Evolutionary conservation across 2,113 vertebrate species (phyloP).

Genomic region (Psilopsiagon aurifrons): DNA sequence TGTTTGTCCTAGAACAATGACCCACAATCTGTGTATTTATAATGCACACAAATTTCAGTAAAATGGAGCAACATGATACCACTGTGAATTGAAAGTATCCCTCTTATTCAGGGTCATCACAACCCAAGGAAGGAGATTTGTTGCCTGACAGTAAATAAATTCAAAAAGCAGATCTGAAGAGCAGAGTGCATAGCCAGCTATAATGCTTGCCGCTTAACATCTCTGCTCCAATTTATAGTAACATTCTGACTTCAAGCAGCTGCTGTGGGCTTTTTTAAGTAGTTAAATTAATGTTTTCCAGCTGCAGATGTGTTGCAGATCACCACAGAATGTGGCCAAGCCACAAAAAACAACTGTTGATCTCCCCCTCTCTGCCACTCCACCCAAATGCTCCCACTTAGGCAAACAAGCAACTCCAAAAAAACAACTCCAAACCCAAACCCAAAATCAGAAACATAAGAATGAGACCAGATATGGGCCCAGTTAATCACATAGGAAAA

Average conservation of each 20-base stretch:
- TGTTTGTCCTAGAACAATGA: neutral
- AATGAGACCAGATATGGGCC: neutral
- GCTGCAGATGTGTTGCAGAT: neutral
- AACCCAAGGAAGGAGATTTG: neutral
- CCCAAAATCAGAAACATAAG: neutral
- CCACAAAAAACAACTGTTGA: neutral
- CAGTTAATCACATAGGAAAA: neutral
- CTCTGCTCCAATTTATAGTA: neutral
- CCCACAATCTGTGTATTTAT: neutral
- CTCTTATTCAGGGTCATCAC: neutral
- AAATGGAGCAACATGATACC: neutral
- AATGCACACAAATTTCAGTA: neutral
- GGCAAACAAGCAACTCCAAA: neutral
- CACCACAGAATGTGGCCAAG: neutral
- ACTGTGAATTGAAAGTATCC: neutral
- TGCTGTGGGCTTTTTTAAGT: neutral
- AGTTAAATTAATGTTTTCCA: neutral
- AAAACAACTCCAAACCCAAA: neutral
- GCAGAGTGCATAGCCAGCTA: neutral
- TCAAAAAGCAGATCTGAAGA: neutral
- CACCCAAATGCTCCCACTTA: neutral
- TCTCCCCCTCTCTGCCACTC: neutral
- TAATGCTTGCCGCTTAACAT: neutral
- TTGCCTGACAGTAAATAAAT: neutral
- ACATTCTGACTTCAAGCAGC: neutral